These are phyloP conservation scores for Philantomba maxwellii DNA, from an alignment of 2,113 vertebrate genomes.

Conservation along the genomic window DNA sequence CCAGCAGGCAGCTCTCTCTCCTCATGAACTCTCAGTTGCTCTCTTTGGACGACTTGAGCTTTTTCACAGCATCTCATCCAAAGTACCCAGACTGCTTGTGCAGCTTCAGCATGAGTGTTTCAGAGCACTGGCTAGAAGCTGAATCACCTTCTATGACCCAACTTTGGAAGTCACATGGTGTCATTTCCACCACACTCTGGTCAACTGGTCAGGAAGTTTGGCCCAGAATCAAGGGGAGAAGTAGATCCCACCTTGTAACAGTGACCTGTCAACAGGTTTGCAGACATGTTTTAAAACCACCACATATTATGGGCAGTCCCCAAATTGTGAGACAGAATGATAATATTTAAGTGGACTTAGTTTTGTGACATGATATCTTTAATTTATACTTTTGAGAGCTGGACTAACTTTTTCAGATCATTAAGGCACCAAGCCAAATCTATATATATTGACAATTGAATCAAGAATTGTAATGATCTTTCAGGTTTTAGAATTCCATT, in stretches of 20 bases:
- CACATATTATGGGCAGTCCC: not conserved
- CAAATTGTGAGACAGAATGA: not conserved
- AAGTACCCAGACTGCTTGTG: not conserved
- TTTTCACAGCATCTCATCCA: not conserved
- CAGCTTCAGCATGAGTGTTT: not conserved
- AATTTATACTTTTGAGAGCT: not conserved
- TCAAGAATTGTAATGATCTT: not conserved
- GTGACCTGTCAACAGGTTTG: not conserved
- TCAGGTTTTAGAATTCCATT: conserved; percentile 16
- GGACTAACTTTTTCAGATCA: not conserved
- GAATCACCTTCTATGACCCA: not conserved
- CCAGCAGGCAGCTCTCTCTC: not conserved
- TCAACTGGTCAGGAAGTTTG: not conserved
- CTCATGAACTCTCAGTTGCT: not conserved
- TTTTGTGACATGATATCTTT: not conserved
- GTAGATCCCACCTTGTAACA: not conserved
- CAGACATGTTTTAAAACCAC: not conserved
- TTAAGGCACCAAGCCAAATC: not conserved
- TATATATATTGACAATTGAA: conserved; percentile 9
- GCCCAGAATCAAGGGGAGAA: not conserved
- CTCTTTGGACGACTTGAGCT: not conserved
- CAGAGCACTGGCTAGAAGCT: not conserved
- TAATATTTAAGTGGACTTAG: not conserved
- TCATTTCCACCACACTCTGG: not conserved
- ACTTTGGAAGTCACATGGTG: not conserved